Base-by-base conservation (phyloP, 1,140 invertebrate genomes). In the Metaphire vulgaris region DNA sequence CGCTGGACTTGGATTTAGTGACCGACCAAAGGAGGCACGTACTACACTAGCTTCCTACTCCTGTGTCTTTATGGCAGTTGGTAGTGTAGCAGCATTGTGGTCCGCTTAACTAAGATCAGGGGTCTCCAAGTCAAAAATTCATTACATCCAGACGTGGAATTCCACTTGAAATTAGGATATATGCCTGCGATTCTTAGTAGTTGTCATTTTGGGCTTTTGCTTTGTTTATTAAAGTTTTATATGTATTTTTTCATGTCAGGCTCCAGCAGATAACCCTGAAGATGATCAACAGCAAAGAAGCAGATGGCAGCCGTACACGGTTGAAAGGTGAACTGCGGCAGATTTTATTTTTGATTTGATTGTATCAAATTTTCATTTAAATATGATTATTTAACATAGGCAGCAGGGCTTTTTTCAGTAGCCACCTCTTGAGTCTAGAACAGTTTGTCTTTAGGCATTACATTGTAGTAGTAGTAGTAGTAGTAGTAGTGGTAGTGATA, bases 1-100 rank as follows among this genome's bases (percentile, higher is more conserved):
- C 79, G 85, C 84, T 74, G 85, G 85, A 2, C 72, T 86, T 14
- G 85, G 85, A 2, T 85, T 84, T 78, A 86, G 85, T 81, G 85
- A 86, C 29, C 76, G 85, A 74, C 85, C 85, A 33, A 65, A 72
- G n/a, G 66, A 76, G 73, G 81, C 81, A 72, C 34, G 70, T 79
- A 41, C 16, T 75, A 1, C 15, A 74, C n/a, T 67, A 29, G 1
- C 1, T 74, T 12, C 26, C 26, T n/a, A n/a, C n/a, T 69, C 33
- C 34, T 32, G n/a, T 67, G 70, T 74, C 56, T 67, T 16, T 56
- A 70, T 28, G 16, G 26, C n/a, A 41, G 1, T 56, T 56, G 6
- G 6, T 56, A 21, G 41, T 56, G 41, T 56, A 12, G 6, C 41
- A 56, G 41, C 6, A 56, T 56, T 56, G 41, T 56, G 6, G 41